Evolutionary conservation across 2,888 invertebrate genomes (phyloP).

Genomic region (Idaea straminata): DNA sequence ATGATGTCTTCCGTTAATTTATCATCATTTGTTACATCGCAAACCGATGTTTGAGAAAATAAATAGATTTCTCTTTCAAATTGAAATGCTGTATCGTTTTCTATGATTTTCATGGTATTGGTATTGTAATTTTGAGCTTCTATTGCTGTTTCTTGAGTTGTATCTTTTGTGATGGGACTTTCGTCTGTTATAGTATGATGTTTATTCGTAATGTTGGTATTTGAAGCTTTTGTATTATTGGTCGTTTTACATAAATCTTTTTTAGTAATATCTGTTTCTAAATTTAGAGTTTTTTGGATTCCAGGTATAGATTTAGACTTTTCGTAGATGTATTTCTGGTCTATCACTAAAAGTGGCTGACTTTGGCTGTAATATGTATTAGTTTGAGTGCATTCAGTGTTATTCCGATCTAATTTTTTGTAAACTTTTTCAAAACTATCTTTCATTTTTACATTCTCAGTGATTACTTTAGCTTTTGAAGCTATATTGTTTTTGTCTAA

Average conservation of each 20-base stretch:
- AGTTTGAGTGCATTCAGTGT: constrained; percentile 32
- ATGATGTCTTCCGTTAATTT: too few relatives aligned
- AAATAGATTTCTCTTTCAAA: background rate
- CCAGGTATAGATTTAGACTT: constrained; percentile 22
- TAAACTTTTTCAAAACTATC: background rate
- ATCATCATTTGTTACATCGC: background rate
- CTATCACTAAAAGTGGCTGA: constrained; percentile 35
- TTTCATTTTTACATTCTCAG: background rate
- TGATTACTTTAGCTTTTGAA: background rate
- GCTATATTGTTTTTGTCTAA: background rate
- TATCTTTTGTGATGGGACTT: background rate
- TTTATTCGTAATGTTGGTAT: background rate
- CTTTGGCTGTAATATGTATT: constrained; percentile 49
- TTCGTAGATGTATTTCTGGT: constrained; percentile 28
- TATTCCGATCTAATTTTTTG: constrained; percentile 18
- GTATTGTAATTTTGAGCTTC: background rate
- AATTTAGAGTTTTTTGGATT: constrained; percentile 7
- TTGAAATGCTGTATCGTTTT: background rate
- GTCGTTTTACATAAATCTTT: background rate
- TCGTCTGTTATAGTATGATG: background rate
- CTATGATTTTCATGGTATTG: background rate
- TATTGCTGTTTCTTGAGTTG: background rate
- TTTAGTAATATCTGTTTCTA: background rate
- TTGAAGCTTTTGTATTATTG: background rate
- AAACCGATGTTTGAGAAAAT: background rate